Base-by-base conservation (phyloP, 2,888 invertebrate genomes). In the Tryphoninae sp. region DNA sequence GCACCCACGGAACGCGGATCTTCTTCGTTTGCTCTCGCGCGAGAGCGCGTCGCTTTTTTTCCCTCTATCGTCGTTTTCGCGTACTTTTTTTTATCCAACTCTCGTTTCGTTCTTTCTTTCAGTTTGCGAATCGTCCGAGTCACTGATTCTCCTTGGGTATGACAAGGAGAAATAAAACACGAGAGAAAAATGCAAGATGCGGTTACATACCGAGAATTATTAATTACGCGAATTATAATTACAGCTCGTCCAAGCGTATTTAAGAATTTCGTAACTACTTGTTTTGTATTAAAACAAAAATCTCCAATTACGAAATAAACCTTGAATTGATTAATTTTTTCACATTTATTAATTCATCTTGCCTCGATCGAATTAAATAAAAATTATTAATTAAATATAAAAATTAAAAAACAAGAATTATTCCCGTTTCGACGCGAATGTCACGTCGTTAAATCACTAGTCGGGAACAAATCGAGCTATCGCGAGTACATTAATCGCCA, bases 51-150 rank as follows among this genome's bases (percentile, higher is more conserved):
- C n/a, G 19, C 26, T 68, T 61, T 49, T 23, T 59, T 23, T 16
- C 9, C 16, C 13, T 68, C 55, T 55, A 19, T 59, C 13, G 45
- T 68, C 2, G 23, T 13, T 45, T 55, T 58, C 65, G 49, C 13
- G 1, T 19, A 3, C 9, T 19, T 33, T 26, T 23, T 59, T 75
- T 33, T 1, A 9, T 45, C n/a, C 51, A n/a, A 59, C 64, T 13
- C 49, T 33, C 6, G 33, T 33, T 33, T 26, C 26, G 26, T 26
- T 26, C 26, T 26, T 77, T 69, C 69, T 49, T 51, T 72, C 78
- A 78, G 65, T 45, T 81, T 42, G 71, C 77, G 72, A 82, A 84
- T 86, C 84, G 84, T 84, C 81, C 71, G 78, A 77, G 71, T 84
- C 78, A 71, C 75, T 77, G 84, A 73, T 75, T 83, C 82, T 80